These are phyloP conservation scores for Odontocerum albicorne DNA, from an alignment of 2,888 invertebrate species.

Conservation along the genomic window DNA sequence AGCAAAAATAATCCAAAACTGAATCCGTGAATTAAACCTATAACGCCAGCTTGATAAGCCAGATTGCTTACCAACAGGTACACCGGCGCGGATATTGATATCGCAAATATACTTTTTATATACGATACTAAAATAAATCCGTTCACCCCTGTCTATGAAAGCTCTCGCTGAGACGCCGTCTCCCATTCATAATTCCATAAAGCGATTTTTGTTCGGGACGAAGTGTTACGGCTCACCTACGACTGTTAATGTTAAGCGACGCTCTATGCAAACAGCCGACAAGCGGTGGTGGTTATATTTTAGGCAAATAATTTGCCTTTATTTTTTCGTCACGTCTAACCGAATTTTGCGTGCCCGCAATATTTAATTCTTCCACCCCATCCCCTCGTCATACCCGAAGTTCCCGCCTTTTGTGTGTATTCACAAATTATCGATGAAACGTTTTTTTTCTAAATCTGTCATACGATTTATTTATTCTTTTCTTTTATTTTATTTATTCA, in stretches of 20 bases:
- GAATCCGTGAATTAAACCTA: too few relatives aligned
- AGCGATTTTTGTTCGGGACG: constrained; percentile 18
- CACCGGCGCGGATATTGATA: too few relatives aligned
- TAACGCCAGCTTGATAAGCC: too few relatives aligned
- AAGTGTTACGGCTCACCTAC: constrained; percentile 10
- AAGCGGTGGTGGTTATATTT: constrained; percentile 10
- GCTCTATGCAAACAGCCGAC: constrained; percentile 14
- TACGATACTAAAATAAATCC: too few relatives aligned
- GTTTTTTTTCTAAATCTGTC: neutral
- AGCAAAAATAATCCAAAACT: too few relatives aligned
- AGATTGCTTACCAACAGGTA: too few relatives aligned
- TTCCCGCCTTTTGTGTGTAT: constrained; percentile 3
- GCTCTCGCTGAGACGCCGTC: constrained; percentile 25
- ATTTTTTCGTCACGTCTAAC: constrained; percentile 20
- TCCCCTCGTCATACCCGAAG: neutral
- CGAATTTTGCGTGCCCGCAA: constrained; percentile 19
- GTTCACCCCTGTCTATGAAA: too few relatives aligned
- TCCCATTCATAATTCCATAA: constrained; percentile 32
- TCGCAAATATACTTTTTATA: too few relatives aligned
- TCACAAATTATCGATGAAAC: constrained; percentile 1
- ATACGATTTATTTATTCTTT: too few relatives aligned
- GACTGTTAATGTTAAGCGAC: constrained; percentile 14
- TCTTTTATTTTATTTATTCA: too few relatives aligned
- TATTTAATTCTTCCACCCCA: constrained; percentile 7
- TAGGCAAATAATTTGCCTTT: constrained; percentile 16